Percentiles rank a stretch among this genome's conserved stretches.
Conservation (phyloP, 2,888 invertebrate species). For the Scrobipalpa atriplicella region DNA sequence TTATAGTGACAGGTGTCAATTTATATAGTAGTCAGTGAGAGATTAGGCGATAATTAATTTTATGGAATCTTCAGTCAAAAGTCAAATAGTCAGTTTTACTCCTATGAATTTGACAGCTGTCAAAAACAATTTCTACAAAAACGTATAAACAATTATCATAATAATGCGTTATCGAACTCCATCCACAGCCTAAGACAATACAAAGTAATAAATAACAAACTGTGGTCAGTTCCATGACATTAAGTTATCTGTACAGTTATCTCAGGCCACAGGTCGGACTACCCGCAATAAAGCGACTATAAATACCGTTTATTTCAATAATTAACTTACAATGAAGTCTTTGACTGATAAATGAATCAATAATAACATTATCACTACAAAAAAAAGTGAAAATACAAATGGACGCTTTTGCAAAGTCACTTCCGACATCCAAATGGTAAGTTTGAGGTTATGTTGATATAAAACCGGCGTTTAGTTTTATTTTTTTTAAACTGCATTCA, state of each 20-base stretch:
- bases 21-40: neutral
- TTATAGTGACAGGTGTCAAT: neutral
- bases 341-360: constrained; percentile 75
- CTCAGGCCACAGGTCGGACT: constrained; percentile 57
- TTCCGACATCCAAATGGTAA: constrained; percentile 59
- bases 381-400: constrained; percentile 61
- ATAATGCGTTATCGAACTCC: neutral
- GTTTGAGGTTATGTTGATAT: constrained; percentile 40
- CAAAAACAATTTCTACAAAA: neutral
- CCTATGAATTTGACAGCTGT: neutral
- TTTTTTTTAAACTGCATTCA: constrained; percentile 67
- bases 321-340: constrained; percentile 75
- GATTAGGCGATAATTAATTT: too few species aligned
- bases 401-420: constrained; percentile 60
- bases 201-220: constrained; percentile 55
- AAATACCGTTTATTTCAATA: constrained; percentile 79
- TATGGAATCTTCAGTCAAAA: too few species aligned
- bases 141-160: neutral
- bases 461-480: constrained; percentile 51
- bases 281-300: constrained; percentile 66
- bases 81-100: too few species aligned
- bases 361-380: constrained; percentile 47
- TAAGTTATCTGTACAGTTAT: constrained; percentile 50
- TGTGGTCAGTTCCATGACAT: constrained; percentile 76
- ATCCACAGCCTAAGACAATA: constrained; percentile 50